A percentile compares a stretch with the other conserved stretches of the same genome.
Conservation (phyloP, 2,797 vertebrate species). For the Pangasius mekongensis region DNA sequence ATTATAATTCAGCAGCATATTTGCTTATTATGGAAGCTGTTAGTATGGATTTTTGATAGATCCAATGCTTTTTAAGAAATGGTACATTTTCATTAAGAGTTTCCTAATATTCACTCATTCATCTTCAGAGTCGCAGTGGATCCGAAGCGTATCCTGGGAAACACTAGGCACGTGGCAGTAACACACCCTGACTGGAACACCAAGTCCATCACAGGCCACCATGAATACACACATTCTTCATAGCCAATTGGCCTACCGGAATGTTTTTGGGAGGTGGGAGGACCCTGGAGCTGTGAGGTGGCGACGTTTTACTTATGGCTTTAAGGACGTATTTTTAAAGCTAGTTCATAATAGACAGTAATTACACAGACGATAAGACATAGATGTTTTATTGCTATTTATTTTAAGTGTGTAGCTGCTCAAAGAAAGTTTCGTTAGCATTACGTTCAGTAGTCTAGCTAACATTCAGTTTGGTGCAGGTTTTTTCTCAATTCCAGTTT, state of each 20-base stretch:
- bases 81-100: not conserved
- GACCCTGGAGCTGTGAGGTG: not conserved
- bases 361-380: not conserved
- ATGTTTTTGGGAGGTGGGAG: not conserved
- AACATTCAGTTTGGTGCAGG: not conserved
- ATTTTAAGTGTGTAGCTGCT: constrained; percentile 9
- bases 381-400: constrained; percentile 12
- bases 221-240: not conserved
- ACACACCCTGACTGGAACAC: not conserved
- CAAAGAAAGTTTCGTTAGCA: not conserved
- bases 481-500: not conserved
- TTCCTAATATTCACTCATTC: not conserved
- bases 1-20: not conserved
- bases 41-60: not conserved
- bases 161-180: not conserved
- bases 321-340: not conserved
- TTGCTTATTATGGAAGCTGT: not conserved
- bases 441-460: not conserved
- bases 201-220: not conserved
- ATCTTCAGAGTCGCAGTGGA: not conserved
- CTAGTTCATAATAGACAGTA: not conserved
- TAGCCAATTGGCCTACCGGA: not conserved
- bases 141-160: not conserved
- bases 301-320: too few relatives aligned
- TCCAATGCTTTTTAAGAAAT: not conserved